Evolutionary conservation across 2,888 invertebrate species (phyloP).

Genomic region (Eupithecia pulchellata): DNA sequence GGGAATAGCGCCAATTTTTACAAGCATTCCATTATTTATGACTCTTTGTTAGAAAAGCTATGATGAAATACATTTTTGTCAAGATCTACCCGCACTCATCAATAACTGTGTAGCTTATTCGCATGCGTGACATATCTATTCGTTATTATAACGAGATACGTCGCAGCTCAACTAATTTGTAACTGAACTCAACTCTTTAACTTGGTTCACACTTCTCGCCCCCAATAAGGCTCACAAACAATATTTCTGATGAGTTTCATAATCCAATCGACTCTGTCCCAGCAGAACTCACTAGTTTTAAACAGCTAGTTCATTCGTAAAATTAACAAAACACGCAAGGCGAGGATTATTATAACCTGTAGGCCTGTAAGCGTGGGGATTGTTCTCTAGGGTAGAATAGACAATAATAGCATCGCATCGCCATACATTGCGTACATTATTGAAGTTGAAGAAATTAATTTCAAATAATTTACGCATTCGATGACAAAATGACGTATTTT

Average conservation of each 20-base stretch:
- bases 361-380: too few relatives aligned
- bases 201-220: conserved; percentile 1
- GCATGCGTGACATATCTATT: too few relatives aligned
- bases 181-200: not conserved
- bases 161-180: not conserved
- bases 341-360: not conserved
- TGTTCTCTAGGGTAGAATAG: too few relatives aligned
- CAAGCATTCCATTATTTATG: not conserved
- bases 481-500: too few relatives aligned
- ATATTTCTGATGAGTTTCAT: conserved; percentile 21
- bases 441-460: too few relatives aligned
- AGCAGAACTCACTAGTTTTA: not conserved
- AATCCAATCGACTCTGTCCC: conserved; percentile 12
- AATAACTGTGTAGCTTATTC: not conserved
- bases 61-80: not conserved
- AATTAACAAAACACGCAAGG: not conserved
- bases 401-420: too few relatives aligned
- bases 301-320: not conserved
- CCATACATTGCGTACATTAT: too few relatives aligned
- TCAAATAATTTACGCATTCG: too few relatives aligned
- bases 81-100: not conserved
- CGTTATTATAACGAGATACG: not conserved
- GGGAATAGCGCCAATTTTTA: not conserved
- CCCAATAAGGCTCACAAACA: conserved; percentile 9
- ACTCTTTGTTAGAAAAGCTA: not conserved